Conservation (phyloP, 2,888 invertebrate species). For the Notodonta dromedarius region DNA sequence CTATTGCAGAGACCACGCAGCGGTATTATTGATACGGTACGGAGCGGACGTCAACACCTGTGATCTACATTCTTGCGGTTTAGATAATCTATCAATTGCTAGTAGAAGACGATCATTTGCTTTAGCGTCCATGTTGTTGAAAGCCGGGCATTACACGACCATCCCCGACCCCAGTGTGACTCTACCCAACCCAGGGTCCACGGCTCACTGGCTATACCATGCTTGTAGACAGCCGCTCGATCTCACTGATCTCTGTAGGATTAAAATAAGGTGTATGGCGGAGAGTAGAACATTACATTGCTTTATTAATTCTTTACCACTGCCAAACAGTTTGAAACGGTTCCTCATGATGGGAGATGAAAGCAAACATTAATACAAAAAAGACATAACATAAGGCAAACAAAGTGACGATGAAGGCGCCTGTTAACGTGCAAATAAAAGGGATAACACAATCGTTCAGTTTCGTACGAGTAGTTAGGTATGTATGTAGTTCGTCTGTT, state of each 20-base stretch:
- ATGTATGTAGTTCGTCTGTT: too few relatives aligned
- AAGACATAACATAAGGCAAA: too few relatives aligned
- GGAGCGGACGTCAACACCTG: constrained; percentile 86
- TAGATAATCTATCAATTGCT: constrained; percentile 84
- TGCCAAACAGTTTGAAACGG: constrained; percentile 82
- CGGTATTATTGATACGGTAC: constrained; percentile 83
- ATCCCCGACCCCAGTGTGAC: constrained; percentile 19
- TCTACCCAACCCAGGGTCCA: constrained; percentile 48
- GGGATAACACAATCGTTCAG: too few relatives aligned
- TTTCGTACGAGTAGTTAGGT: too few relatives aligned
- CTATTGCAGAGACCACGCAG: constrained; percentile 76
- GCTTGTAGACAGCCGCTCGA: constrained; percentile 76
- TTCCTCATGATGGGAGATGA: constrained; percentile 85
- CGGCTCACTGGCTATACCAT: constrained; percentile 69
- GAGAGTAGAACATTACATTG: constrained; percentile 62
- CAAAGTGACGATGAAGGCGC: too few relatives aligned
- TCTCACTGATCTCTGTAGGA: constrained; percentile 83
- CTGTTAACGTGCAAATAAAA: too few relatives aligned
- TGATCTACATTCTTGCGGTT: constrained; percentile 80
- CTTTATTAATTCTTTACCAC: constrained; percentile 70
- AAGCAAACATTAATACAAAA: constrained; percentile 30
- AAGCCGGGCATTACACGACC: constrained; percentile 65
- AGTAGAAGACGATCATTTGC: constrained; percentile 61
- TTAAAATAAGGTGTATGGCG: constrained; percentile 72
- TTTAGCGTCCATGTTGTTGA: constrained; percentile 67